phyloP scores from a whole-genome alignment of 2,113 vertebrate genomes.

The Paratilapia polleni region DNA sequence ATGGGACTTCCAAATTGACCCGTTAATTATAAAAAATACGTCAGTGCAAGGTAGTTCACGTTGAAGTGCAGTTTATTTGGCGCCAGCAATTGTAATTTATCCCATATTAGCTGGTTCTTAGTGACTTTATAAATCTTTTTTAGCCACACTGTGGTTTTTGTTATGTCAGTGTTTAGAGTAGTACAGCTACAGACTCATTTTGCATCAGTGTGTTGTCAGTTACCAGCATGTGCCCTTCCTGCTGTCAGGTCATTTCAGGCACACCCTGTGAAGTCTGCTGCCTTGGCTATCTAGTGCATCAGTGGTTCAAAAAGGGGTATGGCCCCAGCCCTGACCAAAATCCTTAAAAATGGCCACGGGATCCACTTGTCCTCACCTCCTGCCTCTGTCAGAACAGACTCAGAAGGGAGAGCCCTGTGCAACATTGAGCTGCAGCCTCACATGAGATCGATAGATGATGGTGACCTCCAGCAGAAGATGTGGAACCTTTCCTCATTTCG shows the following conservation, averaged over 20 bases:
- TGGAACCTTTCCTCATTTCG: constrained; percentile 82
- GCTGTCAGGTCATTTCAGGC: constrained; percentile 3
- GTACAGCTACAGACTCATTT: too few relatives aligned
- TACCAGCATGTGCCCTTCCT: neutral
- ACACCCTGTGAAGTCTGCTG: neutral
- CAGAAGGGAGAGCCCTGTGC: constrained; percentile 75
- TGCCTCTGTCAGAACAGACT: constrained; percentile 81
- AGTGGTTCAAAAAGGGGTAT: constrained; percentile 64
- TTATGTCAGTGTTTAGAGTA: neutral
- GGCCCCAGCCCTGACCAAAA: constrained; percentile 90
- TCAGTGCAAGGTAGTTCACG: neutral
- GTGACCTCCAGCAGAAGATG: constrained; percentile 81
- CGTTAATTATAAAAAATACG: neutral
- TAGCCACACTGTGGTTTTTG: neutral
- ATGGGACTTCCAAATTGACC: neutral
- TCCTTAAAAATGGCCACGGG: constrained; percentile 83
- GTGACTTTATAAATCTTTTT: neutral
- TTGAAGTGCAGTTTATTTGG: neutral
- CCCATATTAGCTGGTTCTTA: neutral
- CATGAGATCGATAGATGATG: constrained; percentile 80
- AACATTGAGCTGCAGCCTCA: constrained; percentile 80
- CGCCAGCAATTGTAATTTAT: neutral
- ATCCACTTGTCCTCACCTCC: constrained; percentile 86
- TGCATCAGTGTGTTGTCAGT: neutral
- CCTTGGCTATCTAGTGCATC: neutral